Evolutionary conservation across 2,113 vertebrate species (phyloP), one percentile per base, ranked within the genome.

Genomic region (Tiliqua scincoides): DNA sequence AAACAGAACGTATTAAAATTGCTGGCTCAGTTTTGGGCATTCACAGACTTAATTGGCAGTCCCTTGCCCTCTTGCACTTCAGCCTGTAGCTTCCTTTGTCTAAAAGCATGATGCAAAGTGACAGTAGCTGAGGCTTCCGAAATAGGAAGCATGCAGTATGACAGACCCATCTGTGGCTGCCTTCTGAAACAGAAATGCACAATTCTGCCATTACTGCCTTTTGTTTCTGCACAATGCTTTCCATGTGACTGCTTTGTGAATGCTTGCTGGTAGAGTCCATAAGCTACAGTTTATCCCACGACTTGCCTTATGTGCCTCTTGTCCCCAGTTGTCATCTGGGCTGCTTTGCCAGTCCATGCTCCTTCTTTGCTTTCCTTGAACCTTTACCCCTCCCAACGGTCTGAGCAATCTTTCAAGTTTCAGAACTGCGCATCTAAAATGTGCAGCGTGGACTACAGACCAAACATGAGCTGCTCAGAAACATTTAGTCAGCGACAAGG

Each of bases 131-230:
- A 91, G 85, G 89, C 87, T 94, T 93, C 80, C 12, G 85, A 91
- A 90, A 94, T 87, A 89, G 20, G 82, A 93, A 94, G 84, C 89
- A 23, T 79, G 37, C 77, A 79, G 88, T 92, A 76, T 88, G 92
- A 93, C 95, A 93, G 91, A 84, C 88, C 94, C 93, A 52, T 95
- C 94, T 90, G 93, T 93, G 92, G 93, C 94, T 93, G 93, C 90
- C 92, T 91, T 89, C 9, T 73, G 78, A 90, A 93, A 92, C 91
- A 90, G 85, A 96, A 92, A 92, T 93, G 86, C 92, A 94, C 91
- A 74, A 27, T 92, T 90, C 89, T 87, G 91, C 90, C 93, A 83
- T 92, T 91, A 1, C 27, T 57, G 89, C 85, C 92, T 93, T 96
- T 95, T 94, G 92, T 86, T 95, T 95, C 91, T 81, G 68, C 79